These are phyloP conservation scores for Leucosticte australis DNA, from an alignment of 2,113 vertebrate species.

Conservation along the genomic window DNA sequence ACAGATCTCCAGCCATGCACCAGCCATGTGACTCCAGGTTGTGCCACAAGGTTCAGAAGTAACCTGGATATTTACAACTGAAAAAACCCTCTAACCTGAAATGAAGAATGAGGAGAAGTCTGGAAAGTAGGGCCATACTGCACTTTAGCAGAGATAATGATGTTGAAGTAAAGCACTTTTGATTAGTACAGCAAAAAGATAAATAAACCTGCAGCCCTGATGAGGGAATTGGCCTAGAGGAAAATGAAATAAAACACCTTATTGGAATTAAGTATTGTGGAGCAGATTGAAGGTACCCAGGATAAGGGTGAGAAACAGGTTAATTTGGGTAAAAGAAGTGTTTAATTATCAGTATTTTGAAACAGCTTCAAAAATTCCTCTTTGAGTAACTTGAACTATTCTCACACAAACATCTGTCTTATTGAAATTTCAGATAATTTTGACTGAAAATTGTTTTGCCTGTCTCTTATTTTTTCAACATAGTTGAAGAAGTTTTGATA, in stretches of 20 bases:
- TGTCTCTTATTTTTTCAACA: neutral
- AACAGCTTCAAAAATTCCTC: neutral
- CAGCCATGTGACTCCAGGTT: neutral
- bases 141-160: neutral
- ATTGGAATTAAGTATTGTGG: neutral
- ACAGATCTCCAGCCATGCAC: neutral
- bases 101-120: neutral
- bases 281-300: neutral
- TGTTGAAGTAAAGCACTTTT: neutral
- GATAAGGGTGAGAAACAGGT: neutral
- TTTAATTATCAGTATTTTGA: neutral
- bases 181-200: neutral
- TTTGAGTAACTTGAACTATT: neutral
- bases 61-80: neutral
- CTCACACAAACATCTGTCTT: neutral
- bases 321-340: neutral
- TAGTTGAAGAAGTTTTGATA: neutral
- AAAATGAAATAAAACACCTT: neutral
- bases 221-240: neutral
- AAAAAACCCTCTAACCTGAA: neutral
- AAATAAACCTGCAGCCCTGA: neutral
- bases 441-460: neutral
- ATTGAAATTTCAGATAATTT: neutral
- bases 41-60: neutral
- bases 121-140: neutral